phyloP scores from a whole-genome alignment of 2,797 vertebrate species.

The Trematomus bernacchii region DNA sequence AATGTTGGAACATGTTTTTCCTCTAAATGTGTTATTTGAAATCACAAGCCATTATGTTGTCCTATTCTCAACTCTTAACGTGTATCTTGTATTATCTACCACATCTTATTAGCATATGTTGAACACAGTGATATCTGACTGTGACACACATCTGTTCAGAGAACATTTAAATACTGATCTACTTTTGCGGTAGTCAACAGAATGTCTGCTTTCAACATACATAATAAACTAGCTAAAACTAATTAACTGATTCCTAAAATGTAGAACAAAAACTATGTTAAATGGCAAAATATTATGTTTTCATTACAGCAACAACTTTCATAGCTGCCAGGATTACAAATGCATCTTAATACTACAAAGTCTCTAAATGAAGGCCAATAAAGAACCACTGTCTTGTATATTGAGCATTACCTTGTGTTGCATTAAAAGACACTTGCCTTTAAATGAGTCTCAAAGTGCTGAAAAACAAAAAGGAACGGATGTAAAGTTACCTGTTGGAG shows the following conservation, averaged over 20 bases:
- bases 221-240: not conserved
- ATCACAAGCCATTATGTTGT: not conserved
- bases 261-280: too few species aligned
- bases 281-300: not conserved
- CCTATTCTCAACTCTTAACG: not conserved
- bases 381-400: not conserved
- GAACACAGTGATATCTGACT: not conserved
- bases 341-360: not conserved
- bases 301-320: not conserved
- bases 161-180: not conserved
- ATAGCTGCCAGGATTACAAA: not conserved
- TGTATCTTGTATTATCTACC: not conserved
- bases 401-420: not conserved
- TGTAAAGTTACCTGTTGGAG: constrained; percentile 91
- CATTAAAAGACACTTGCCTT: not conserved
- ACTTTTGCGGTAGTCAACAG: not conserved
- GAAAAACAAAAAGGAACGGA: not conserved
- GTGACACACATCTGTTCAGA: constrained; percentile 3
- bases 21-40: not conserved
- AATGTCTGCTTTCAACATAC: not conserved
- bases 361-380: not conserved
- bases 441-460: not conserved
- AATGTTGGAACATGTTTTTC: not conserved
- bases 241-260: too few species aligned
- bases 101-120: not conserved